phyloP scores from a whole-genome alignment of 2,888 invertebrate genomes.

The Tiphia femorata region DNA sequence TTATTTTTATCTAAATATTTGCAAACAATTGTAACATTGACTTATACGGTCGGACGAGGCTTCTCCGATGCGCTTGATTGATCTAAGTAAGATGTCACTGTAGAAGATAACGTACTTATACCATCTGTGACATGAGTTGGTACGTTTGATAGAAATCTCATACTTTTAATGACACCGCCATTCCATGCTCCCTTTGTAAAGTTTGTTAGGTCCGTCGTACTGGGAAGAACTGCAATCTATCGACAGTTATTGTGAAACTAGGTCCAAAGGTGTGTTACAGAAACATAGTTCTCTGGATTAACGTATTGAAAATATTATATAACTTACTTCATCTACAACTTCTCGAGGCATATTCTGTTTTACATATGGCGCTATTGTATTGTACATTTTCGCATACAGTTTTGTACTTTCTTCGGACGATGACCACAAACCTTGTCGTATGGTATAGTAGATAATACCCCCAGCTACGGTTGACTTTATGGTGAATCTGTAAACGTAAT shows the following conservation, averaged over 20 bases:
- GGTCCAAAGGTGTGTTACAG: neutral
- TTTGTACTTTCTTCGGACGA: conserved; percentile 60
- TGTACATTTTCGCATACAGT: conserved; percentile 60
- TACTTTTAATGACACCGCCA: conserved; percentile 48
- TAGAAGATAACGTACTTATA: conserved; percentile 21
- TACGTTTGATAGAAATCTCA: conserved; percentile 50
- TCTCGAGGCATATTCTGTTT: conserved; percentile 54
- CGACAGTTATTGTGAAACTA: neutral
- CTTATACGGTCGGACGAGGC: no score
- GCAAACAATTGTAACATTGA: no score
- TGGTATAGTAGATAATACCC: conserved; percentile 61
- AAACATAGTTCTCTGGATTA: neutral
- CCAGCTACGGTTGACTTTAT: conserved; percentile 62
- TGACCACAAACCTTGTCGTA: conserved; percentile 66
- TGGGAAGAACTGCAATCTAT: conserved; percentile 52
- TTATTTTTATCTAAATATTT: no score
- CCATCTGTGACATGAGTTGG: conserved; percentile 50
- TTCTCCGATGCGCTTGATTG: no score
- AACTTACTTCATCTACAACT: conserved; percentile 49
- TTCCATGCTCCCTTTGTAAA: conserved; percentile 52
- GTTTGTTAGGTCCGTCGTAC: conserved; percentile 30
- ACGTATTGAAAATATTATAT: neutral
- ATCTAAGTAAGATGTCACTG: no score
- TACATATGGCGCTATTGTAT: conserved; percentile 53
- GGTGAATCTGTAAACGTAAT: conserved; percentile 56